Percentiles rank a stretch among this genome's conserved stretches.
These are phyloP conservation scores for Agrochola circellaris DNA, from an alignment of 2,888 invertebrate species.

Conservation along the genomic window DNA sequence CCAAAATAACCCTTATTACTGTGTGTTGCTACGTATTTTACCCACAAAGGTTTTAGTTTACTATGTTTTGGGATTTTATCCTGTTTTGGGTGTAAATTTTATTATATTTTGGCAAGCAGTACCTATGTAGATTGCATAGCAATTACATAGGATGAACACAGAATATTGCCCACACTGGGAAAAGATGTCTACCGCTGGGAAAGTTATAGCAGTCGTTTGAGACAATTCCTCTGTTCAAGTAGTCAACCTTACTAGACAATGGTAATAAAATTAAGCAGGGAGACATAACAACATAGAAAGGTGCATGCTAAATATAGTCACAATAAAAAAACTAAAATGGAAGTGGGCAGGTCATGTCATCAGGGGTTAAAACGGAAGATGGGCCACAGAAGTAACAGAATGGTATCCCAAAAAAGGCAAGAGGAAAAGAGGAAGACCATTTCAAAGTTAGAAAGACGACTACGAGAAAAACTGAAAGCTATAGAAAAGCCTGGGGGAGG, in stretches of 20 bases:
- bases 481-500: background rate
- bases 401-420: background rate
- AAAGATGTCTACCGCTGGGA: too few species aligned
- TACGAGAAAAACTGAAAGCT: background rate
- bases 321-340: background rate
- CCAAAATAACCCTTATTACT: conserved; percentile 57
- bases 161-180: too few species aligned
- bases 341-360: background rate
- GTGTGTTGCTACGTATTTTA: conserved; percentile 38
- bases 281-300: too few species aligned
- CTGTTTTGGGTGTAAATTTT: background rate
- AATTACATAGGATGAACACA: too few species aligned
- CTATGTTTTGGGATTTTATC: conserved; percentile 6
- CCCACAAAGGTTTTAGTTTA: conserved; percentile 10
- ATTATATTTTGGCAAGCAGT: background rate
- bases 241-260: too few species aligned
- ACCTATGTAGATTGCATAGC: background rate
- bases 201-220: background rate
- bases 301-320: too few species aligned
- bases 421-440: background rate
- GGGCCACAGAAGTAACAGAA: too few species aligned
- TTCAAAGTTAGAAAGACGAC: background rate
- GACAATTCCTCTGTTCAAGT: background rate
- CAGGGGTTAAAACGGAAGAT: background rate
- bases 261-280: too few species aligned